Conservation (phyloP, 2,888 invertebrate genomes). For the Chalcosyrphus nemorum region DNA sequence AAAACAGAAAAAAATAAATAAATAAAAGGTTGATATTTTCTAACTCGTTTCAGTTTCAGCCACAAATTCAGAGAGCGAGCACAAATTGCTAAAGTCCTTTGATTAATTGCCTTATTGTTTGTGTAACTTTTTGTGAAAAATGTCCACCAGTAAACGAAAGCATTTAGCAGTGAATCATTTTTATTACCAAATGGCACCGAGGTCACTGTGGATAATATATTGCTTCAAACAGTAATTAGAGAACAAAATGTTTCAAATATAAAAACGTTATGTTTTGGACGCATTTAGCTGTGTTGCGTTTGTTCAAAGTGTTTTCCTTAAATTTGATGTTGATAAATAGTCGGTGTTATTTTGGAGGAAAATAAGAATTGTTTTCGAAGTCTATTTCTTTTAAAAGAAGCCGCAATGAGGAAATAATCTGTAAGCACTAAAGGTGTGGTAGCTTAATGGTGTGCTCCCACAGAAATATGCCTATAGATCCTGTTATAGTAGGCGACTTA, state of each 20-base stretch:
- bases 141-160: slow-evolving; percentile 13
- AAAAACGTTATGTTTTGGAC: background rate
- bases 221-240: background rate
- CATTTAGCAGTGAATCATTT: slow-evolving; percentile 49
- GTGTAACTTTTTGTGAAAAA: slow-evolving; percentile 24
- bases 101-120: slow-evolving; percentile 26
- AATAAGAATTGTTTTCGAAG: background rate
- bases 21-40: too few relatives aligned
- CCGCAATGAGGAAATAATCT: too few relatives aligned
- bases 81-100: background rate
- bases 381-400: too few relatives aligned
- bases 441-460: too few relatives aligned
- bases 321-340: background rate
- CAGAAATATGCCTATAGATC: too few relatives aligned
- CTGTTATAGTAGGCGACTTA: too few relatives aligned
- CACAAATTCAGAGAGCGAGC: background rate
- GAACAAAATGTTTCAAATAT: background rate
- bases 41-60: background rate
- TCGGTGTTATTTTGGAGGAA: too few relatives aligned
- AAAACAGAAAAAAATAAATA: background rate
- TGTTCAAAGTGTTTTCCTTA: background rate
- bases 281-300: background rate
- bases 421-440: too few relatives aligned
- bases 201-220: slow-evolving; percentile 2
- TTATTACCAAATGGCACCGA: slow-evolving; percentile 1